These are phyloP conservation scores for Athalia rosae DNA, from an alignment of 2,888 invertebrate genomes.

Conservation along the genomic window DNA sequence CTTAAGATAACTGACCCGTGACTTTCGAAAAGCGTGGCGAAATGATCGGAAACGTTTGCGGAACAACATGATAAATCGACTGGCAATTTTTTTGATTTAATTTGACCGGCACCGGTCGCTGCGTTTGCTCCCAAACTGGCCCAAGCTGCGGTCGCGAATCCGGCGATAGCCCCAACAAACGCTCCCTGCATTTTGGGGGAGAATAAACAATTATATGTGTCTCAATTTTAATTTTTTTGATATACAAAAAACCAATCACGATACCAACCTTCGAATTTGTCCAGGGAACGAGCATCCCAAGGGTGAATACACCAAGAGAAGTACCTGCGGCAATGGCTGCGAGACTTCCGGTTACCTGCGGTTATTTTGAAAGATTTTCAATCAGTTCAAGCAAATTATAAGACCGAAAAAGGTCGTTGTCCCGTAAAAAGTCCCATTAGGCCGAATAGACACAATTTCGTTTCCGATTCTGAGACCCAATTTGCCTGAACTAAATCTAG, in stretches of 20 bases:
- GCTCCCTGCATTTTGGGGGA: slow-evolving; percentile 63
- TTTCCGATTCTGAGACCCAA: too few species aligned
- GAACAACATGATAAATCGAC: slow-evolving; percentile 74
- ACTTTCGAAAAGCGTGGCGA: slow-evolving; percentile 61
- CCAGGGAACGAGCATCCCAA: slow-evolving; percentile 90
- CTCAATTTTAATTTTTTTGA: slow-evolving; percentile 16
- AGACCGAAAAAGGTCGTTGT: too few species aligned
- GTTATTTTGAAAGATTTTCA: neutral
- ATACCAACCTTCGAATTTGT: slow-evolving; percentile 81
- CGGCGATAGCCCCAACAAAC: slow-evolving; percentile 77
- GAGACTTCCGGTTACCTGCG: slow-evolving; percentile 81
- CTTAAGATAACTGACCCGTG: slow-evolving; percentile 48
- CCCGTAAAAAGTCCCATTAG: too few species aligned
- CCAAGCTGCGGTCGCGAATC: slow-evolving; percentile 79
- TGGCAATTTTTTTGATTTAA: slow-evolving; percentile 77
- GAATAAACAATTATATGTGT: neutral
- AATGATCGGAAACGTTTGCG: slow-evolving; percentile 66
- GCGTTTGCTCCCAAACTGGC: slow-evolving; percentile 82
- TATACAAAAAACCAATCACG: neutral
- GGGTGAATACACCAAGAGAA: slow-evolving; percentile 87
- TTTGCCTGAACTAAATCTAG: too few species aligned
- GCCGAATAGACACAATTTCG: too few species aligned
- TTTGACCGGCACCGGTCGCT: slow-evolving; percentile 77
- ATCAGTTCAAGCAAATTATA: too few species aligned
- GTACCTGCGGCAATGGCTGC: slow-evolving; percentile 91